Base-by-base conservation (phyloP, 2,888 invertebrate genomes). In the Empis stercorea region DNA sequence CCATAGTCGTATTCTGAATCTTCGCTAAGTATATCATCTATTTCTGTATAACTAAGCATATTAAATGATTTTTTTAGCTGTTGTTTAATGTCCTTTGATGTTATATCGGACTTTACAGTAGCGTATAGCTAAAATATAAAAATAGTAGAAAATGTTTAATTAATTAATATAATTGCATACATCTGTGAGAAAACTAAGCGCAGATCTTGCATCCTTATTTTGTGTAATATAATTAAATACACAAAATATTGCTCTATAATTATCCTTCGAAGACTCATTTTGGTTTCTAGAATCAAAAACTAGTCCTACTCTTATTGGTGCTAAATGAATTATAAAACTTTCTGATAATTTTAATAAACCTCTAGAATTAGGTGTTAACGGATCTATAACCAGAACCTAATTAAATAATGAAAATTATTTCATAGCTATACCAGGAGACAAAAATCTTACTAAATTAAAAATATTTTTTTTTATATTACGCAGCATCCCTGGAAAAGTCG, bases 401-500 rank as follows among this genome's bases (percentile, higher is more conserved):
- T 39, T 13, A 3, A 3, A 27, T 23, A 11, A 20, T 38, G 9
- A 36, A 3, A 14, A 36, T 9, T 36, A 15, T 14, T 39, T 11
- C 13, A 38, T 17, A 38, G 15, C 6, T 37, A 32, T n/a, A 32
- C 4, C n/a, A 32, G 9, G n/a, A n/a, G n/a, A 32, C 11, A 32
- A 36, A 36, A n/a, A 36, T 66, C 73, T 71, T 63, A 83, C 86
- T 63, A 88, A 75, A 69, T 88, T 87, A 58, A 87, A 88, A 20
- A 95, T 75, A 70, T 93, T 92, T 57, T 86, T 80, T 49, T 87
- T 76, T 57, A 91, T 76, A 62, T 87, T 88, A 53, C 97, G 74
- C 51, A 99, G 72, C 94, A 97, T 96, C 47, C 97, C 97, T 1
- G 96, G 96, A 63, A 94, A 99, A 0, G 94, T 92, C n/a, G 97